Base-by-base conservation (phyloP, 2,888 invertebrate genomes). In the Anticlea derivata region DNA sequence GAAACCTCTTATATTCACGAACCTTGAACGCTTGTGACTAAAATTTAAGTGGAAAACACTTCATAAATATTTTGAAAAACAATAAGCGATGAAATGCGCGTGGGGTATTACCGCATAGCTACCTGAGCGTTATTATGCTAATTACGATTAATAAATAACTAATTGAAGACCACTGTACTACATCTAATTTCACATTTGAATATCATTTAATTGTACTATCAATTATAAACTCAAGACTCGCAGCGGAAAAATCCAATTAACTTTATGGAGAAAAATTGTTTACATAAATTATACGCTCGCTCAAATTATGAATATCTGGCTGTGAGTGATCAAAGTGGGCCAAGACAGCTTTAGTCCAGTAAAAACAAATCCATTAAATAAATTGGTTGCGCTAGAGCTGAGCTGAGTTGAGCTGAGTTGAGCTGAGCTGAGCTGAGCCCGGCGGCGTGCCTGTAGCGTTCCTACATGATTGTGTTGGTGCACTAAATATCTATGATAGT, bases 151-250 rank as follows among this genome's bases (percentile, higher is more conserved):
- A 65, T 65, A 70, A 69, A 66, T 58, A 52, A 57, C 60, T 65
- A 66, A 71, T 68, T 71, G 71, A 65, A 60, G 55, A 70, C 58
- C 63, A 58, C 70, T 61, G 52, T 50, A 41, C 59, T 54, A 40
- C 49, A 43, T 54, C 53, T 62, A 58, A 62, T 60, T 58, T 58
- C 54, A 55, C 49, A 61, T 62, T 62, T 60, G 61, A 62, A 62
- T 62, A 62, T 60, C 56, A 60, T 62, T 62, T 62, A 60, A 62
- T 62, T 56, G 50, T 58, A 52, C 51, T 58, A 60, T 56, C 61
- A 60, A 60, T 62, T 62, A 59, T 60, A 56, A 59, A 49, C 33
- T 40, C 41, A 35, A 51, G 56, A 48, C 54, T 59, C 41, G 33
- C 51, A 58, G 52, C 60, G 61, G 60, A 58, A 61, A 62, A 62